A percentile compares a stretch with the other conserved stretches of the same genome.
Conservation (phyloP, 2,113 vertebrate species). For the Tautogolabrus adspersus region DNA sequence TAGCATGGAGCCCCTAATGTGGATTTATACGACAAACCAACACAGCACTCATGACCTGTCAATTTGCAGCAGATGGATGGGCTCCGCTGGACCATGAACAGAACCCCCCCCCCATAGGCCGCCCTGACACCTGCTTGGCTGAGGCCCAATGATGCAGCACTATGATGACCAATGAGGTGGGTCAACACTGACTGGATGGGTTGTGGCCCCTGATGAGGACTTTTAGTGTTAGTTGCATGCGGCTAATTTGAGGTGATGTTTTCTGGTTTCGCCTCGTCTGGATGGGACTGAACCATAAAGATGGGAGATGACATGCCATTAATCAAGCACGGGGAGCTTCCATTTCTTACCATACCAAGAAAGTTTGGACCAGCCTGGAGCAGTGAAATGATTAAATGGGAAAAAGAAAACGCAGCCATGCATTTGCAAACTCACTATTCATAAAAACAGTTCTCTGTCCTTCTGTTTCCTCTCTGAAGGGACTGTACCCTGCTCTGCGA, state of each 20-base stretch:
- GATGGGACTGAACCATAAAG: slow-evolving; percentile 51
- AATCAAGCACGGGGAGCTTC: slow-evolving; percentile 41
- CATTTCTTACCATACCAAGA: slow-evolving; percentile 15
- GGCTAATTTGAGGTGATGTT: slow-evolving; percentile 48
- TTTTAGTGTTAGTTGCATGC: slow-evolving; percentile 37
- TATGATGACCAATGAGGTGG: slow-evolving; percentile 51
- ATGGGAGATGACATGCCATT: slow-evolving; percentile 47
- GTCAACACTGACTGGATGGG: slow-evolving; percentile 24
- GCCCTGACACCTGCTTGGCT: slow-evolving; percentile 55
- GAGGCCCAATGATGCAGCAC: slow-evolving; percentile 44
- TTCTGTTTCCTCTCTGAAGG: neutral
- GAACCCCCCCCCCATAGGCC: slow-evolving; percentile 18
- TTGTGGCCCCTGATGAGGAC: slow-evolving; percentile 35
- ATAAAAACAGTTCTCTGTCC: neutral
- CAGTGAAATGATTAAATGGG: slow-evolving; percentile 6
- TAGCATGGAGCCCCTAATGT: slow-evolving; percentile 50
- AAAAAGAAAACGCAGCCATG: neutral
- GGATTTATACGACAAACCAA: slow-evolving; percentile 61
- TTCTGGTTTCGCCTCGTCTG: slow-evolving; percentile 37
- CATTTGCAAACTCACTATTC: slow-evolving; percentile 7
- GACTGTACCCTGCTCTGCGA: slow-evolving; percentile 41
- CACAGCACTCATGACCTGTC: slow-evolving; percentile 54
- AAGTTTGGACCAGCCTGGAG: slow-evolving; percentile 33
- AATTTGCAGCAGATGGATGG: slow-evolving; percentile 70
- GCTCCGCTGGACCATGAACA: slow-evolving; percentile 42